These are phyloP conservation scores for Steromphala cineraria DNA, from an alignment of 2,888 invertebrate genomes.

Conservation along the genomic window DNA sequence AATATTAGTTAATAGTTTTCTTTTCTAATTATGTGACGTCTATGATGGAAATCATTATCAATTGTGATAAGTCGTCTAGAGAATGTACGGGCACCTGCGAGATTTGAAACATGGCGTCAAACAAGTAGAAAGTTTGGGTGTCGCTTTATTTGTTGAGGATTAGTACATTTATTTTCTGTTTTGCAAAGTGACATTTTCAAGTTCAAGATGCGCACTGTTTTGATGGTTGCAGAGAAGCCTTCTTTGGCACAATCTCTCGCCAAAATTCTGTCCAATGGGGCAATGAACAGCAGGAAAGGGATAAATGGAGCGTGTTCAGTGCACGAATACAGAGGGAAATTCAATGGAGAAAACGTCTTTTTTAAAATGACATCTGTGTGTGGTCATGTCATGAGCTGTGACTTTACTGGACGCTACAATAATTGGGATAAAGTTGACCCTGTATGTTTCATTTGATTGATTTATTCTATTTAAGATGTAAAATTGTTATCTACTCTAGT, in stretches of 20 bases:
- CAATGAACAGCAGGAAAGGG: constrained; percentile 87
- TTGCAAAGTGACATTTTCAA: neutral
- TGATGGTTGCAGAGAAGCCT: constrained; percentile 99
- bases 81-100: neutral
- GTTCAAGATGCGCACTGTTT: constrained; percentile 75
- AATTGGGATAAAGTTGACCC: constrained; percentile 99
- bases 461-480: neutral
- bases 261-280: constrained; percentile 92
- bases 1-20: too few species aligned
- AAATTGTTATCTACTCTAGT: neutral
- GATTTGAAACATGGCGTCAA: constrained; percentile 30
- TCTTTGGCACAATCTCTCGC: constrained; percentile 96
- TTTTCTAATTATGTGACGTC: too few species aligned
- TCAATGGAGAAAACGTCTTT: constrained; percentile 69
- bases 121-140: constrained; percentile 15
- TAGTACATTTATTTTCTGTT: neutral
- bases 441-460: constrained; percentile 76
- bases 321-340: constrained; percentile 88
- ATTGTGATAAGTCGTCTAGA: neutral
- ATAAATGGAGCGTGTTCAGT: constrained; percentile 93
- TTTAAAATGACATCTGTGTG: constrained; percentile 98
- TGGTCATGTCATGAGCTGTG: constrained; percentile 97
- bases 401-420: constrained; percentile 93
- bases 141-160: neutral
- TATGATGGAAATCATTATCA: too few species aligned